Evolutionary conservation across 1,140 invertebrate genomes (phyloP), one percentile per base, ranked within the genome.

Genomic region (Nilaparvata lugens): DNA sequence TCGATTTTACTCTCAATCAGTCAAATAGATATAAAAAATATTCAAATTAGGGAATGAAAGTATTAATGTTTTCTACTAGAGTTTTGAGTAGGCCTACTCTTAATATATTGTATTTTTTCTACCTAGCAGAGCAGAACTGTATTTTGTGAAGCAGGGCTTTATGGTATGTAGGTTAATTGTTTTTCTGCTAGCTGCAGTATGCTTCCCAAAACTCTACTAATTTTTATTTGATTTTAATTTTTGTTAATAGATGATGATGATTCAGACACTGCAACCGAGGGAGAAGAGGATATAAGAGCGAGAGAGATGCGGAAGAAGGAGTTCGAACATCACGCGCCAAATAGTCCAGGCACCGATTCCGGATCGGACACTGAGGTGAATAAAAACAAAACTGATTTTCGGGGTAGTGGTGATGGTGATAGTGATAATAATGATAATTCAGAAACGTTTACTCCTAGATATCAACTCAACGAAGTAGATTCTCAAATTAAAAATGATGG

Each of bases 341-440:
- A 70, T 16, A 62, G 76, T 13, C 73, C 75, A 14, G 78, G 77
- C 58, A 83, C 84, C 48, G 85, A 87, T 61, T 84, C 81, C 13
- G 83, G 81, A 66, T 83, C 85, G 13, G 86, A 88, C 74, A 88
- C 86, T 64, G 86, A 88, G 85, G 86, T 88, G 78, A 77, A 73
- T 64, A 73, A 61, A 64, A 52, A 57, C 35, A 57, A 45, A 48
- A 21, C 28, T 56, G 24, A 48, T 58, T 19, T 48, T 5, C 16
- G 11, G 45, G 45, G 45, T 48, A 16, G 16, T 23, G 21, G 21
- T 7, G 28, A 54, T 59, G 35, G 18, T 19, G 25, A 11, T 58
- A 43, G 24, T 52, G 58, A 38, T 19, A 54, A 4, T 38, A 53
- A 19, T 28, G 7, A 11, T 35, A 11, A 35, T 35, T 9, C 31